These are phyloP conservation scores for Cyclophora punctaria DNA, from an alignment of 2,888 invertebrate genomes.

Conservation along the genomic window DNA sequence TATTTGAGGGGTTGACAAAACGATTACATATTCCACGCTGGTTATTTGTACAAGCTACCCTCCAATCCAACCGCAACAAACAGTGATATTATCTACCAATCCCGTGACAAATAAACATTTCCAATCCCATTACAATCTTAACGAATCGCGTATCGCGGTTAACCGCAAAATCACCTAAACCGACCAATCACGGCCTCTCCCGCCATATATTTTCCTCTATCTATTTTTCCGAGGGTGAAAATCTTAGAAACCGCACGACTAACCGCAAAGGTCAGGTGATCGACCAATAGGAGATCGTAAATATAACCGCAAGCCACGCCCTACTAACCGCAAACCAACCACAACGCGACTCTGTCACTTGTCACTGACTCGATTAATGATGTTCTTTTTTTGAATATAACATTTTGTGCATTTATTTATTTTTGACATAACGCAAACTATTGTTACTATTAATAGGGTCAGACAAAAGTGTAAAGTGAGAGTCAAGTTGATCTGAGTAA, in stretches of 20 bases:
- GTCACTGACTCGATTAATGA: conserved; percentile 59
- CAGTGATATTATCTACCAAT: conserved; percentile 28
- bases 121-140: conserved; percentile 65
- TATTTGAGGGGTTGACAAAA: no score
- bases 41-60: conserved; percentile 2
- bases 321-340: conserved; percentile 79
- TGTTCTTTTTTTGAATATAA: conserved; percentile 51
- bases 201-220: conserved; percentile 64
- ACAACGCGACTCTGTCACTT: conserved; percentile 69
- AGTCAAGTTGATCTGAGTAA: no score
- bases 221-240: conserved; percentile 72
- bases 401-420: no score
- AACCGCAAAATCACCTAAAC: conserved; percentile 63
- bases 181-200: conserved; percentile 56
- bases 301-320: conserved; percentile 79
- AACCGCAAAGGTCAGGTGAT: conserved; percentile 75
- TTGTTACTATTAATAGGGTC: background rate
- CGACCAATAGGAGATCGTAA: conserved; percentile 76
- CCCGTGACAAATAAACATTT: conserved; percentile 55
- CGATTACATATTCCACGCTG: no score
- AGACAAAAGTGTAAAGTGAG: no score
- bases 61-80: conserved; percentile 17
- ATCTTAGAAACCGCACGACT: conserved; percentile 77
- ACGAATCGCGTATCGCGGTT: conserved; percentile 69
- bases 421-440: background rate